A percentile compares a stretch with the other conserved stretches of the same genome.
Conservation (phyloP, 2,888 invertebrate genomes). For the Podotricha telesiphe region DNA sequence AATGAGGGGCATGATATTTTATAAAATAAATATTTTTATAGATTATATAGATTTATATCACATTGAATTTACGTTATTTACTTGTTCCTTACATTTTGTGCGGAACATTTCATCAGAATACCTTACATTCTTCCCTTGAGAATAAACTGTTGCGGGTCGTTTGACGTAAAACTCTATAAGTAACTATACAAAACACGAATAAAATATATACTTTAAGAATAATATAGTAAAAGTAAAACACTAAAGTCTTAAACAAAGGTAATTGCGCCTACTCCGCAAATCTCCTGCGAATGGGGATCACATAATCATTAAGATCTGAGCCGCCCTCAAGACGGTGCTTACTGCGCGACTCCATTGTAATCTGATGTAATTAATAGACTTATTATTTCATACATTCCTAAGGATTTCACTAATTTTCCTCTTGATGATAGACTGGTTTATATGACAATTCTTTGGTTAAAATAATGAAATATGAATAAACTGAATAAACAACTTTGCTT, state of each 20-base stretch:
- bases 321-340: slow-evolving; percentile 61
- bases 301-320: slow-evolving; percentile 68
- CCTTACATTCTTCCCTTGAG: not conserved
- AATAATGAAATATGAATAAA: not conserved
- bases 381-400: slow-evolving; percentile 72
- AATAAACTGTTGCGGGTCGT: not conserved
- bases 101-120: not conserved
- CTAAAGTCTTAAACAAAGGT: slow-evolving; percentile 46
- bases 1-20: not conserved
- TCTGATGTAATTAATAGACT: slow-evolving; percentile 71
- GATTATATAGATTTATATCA: not conserved
- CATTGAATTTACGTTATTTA: not conserved
- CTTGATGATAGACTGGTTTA: slow-evolving; percentile 54
- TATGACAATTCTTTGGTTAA: slow-evolving; percentile 56
- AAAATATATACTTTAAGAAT: not conserved
- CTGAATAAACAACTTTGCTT: too few species aligned
- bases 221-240: slow-evolving; percentile 30
- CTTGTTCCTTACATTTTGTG: not conserved
- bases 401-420: slow-evolving; percentile 69
- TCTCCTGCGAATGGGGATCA: slow-evolving; percentile 63
- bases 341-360: slow-evolving; percentile 66
- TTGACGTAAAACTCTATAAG: not conserved
- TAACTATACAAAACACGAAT: not conserved
- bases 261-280: slow-evolving; percentile 58
- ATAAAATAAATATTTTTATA: not conserved